Percentiles rank a stretch among this genome's conserved stretches.
Evolutionary conservation across 2,113 vertebrate genomes (phyloP).

Genomic region (Cnemophilus loriae): DNA sequence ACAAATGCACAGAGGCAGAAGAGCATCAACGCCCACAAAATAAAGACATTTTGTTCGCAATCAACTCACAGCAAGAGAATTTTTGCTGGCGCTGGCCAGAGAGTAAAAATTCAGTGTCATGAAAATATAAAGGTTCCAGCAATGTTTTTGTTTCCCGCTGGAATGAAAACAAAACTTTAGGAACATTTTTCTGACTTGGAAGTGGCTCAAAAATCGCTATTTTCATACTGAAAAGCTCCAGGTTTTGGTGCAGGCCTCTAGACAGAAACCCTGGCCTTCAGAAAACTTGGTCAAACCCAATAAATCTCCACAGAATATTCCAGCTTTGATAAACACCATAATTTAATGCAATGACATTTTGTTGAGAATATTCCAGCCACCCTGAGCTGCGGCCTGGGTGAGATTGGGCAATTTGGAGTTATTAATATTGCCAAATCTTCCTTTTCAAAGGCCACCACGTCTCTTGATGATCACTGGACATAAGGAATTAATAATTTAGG

Average conservation of each 20-base stretch:
- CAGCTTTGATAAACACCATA: not conserved
- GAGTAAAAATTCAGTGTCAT: not conserved
- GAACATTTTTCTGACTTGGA: not conserved
- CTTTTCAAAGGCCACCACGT: not conserved
- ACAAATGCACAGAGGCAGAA: not conserved
- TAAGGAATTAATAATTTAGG: not conserved
- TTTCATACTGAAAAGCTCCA: not conserved
- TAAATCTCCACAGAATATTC: not conserved
- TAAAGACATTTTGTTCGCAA: not conserved
- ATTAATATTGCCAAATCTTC: constrained; percentile 37
- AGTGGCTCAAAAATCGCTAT: not conserved
- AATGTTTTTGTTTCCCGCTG: not conserved
- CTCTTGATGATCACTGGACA: not conserved
- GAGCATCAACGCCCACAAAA: not conserved
- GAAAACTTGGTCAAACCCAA: not conserved
- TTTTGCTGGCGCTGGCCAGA: not conserved
- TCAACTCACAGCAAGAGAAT: not conserved
- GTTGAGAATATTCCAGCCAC: not conserved
- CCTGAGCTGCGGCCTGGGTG: not conserved
- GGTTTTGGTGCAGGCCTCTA: not conserved
- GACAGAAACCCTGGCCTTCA: not conserved
- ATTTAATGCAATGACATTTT: not conserved
- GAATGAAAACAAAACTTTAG: constrained; percentile 6
- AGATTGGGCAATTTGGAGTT: not conserved
- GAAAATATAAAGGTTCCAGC: not conserved